Base-by-base conservation (phyloP, 2,113 vertebrate species). In the Colistium nudipinnis region DNA sequence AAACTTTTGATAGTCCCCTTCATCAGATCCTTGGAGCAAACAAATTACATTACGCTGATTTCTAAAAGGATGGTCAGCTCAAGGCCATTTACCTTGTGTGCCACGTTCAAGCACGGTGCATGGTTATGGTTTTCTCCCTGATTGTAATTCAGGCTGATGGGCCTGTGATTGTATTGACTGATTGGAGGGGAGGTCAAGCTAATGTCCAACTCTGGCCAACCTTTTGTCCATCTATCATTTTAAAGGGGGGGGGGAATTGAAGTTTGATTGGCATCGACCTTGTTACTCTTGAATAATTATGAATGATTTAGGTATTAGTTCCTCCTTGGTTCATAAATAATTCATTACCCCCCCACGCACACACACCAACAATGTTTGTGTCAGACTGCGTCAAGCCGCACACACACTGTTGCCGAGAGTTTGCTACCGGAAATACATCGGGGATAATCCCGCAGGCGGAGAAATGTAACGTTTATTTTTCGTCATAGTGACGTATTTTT, bases 291-390 rank as follows among this genome's bases (percentile, higher is more conserved):
- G 80, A 88, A 89, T 90, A 89, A 88, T 86, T 84, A 83, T 87
- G 70, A 90, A 83, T 87, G 68, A 86, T 85, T 91, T 74, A 72
- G 72, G 73, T 77, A 76, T 87, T 81, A 82, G 78, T 82, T 87
- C 76, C 68, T 83, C 82, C 84, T 88, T 76, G 55, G 10, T 17
- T 87, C 70, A 91, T 93, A 71, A 88, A 91, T 92, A 81, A 91
- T 91, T 84, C 72, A 92, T 79, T 5, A 70, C 49, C 33, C 52
- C 71, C 4, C 62, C 47, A 71, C 67, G 45, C 53, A 19, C 53
- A 35, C 61, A 27, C 12, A 36, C 35, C 14, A 2, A 47, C n/a
- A n/a, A n/a, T 55, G 63, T 22, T 53, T 48, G 33, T n/a, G n/a
- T n/a, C n/a, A n/a, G n/a, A n/a, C n/a, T 47, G 55, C 20, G 45